A percentile compares a stretch with the other conserved stretches of the same genome.
Conservation (phyloP, 2,888 invertebrate species). For the Drosophila maculinotata region DNA sequence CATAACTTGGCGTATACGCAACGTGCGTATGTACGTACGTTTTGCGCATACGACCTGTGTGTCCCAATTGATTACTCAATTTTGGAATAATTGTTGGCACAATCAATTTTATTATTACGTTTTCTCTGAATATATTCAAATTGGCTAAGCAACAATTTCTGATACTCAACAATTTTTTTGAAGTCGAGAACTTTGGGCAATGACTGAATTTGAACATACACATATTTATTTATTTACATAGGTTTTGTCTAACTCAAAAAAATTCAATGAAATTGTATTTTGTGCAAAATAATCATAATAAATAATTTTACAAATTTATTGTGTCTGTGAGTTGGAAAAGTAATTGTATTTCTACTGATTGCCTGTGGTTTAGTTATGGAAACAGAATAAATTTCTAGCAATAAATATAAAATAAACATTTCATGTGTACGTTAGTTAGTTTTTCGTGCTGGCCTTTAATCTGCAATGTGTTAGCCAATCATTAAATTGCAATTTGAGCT, state of each 20-base stretch:
- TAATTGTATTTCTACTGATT: neutral
- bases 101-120: constrained; percentile 31
- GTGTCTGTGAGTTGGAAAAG: neutral
- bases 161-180: constrained; percentile 23
- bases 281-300: neutral
- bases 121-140: constrained; percentile 38
- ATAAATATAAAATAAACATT: constrained; percentile 8
- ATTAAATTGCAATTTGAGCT: constrained; percentile 57
- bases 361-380: neutral
- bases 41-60: constrained; percentile 51
- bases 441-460: constrained; percentile 16
- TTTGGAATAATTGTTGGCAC: constrained; percentile 39
- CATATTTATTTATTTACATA: neutral
- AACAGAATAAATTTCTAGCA: neutral
- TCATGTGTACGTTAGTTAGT: constrained; percentile 16
- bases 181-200: constrained; percentile 1
- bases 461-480: constrained; percentile 40
- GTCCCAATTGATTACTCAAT: constrained; percentile 48
- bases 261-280: no score
- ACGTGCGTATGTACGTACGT: constrained; percentile 23
- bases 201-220: neutral
- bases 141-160: constrained; percentile 28
- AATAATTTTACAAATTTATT: neutral
- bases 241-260: neutral
- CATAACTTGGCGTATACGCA: constrained; percentile 58